Percentiles rank a stretch among this genome's conserved stretches.
Evolutionary conservation across 2,888 invertebrate genomes (phyloP).

Genomic region (Amiota communis): DNA sequence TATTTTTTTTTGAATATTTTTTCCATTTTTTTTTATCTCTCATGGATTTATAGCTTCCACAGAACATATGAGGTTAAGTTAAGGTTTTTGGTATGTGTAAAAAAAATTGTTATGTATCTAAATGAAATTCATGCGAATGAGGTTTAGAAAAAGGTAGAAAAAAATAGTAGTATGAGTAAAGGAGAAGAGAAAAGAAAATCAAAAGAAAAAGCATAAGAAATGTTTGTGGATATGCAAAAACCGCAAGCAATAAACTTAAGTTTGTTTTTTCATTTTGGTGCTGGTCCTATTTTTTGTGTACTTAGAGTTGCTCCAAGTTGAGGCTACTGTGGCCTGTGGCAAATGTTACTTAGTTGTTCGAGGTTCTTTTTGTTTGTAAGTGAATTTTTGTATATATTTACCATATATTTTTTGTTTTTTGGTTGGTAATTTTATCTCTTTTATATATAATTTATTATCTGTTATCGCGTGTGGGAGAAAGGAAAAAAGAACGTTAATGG

Average conservation of each 20-base stretch:
- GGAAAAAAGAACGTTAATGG: neutral
- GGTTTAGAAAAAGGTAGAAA: neutral
- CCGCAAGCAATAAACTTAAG: constrained; percentile 16
- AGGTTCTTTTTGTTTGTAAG: neutral
- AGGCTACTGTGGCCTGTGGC: neutral
- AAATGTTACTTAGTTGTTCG: too few relatives aligned
- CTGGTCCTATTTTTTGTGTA: neutral
- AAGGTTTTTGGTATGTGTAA: neutral
- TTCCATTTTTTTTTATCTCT: constrained; percentile 1
- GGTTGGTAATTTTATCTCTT: neutral
- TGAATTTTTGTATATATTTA: neutral
- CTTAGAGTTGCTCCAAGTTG: neutral
- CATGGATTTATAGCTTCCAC: neutral
- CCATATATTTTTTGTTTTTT: neutral
- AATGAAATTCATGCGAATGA: constrained; percentile 5
- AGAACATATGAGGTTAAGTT: neutral
- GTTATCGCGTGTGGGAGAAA: neutral
- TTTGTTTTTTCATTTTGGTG: too few relatives aligned
- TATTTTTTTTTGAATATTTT: neutral
- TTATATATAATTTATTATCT: constrained; percentile 17
- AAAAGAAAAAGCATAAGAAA: constrained; percentile 2
- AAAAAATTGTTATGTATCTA: neutral
- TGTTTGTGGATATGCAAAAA: constrained; percentile 15
- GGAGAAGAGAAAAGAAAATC: neutral
- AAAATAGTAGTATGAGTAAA: neutral